These are phyloP conservation scores for Lerista edwardsae DNA, from an alignment of 2,797 vertebrate genomes.

Conservation along the genomic window DNA sequence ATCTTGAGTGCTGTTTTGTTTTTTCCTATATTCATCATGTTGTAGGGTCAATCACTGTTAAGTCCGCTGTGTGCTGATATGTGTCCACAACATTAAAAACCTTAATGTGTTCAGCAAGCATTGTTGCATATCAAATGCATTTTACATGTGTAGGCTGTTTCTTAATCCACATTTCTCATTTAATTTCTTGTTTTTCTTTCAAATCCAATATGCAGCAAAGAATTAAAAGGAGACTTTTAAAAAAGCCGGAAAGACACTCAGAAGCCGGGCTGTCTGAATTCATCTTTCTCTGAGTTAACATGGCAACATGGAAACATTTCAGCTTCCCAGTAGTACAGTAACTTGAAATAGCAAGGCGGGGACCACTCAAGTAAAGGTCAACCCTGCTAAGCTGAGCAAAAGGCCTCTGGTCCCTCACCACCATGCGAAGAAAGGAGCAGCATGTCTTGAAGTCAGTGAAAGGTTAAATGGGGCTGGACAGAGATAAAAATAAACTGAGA, in stretches of 20 bases:
- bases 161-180: not conserved
- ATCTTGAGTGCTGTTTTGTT: not conserved
- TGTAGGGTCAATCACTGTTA: too few relatives aligned
- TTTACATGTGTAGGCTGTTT: not conserved
- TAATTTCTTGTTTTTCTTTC: not conserved
- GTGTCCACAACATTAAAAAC: too few relatives aligned
- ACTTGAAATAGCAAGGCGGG: slow-evolving; percentile 39
- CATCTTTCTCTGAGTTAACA: slow-evolving; percentile 27
- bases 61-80: too few relatives aligned
- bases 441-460: slow-evolving; percentile 43
- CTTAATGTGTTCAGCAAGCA: not conserved
- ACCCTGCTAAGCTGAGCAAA: slow-evolving; percentile 50
- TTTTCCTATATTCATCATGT: not conserved
- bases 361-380: slow-evolving; percentile 61
- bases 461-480: slow-evolving; percentile 55
- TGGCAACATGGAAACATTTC: slow-evolving; percentile 19
- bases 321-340: not conserved
- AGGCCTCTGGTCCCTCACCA: slow-evolving; percentile 29
- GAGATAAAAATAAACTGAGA: slow-evolving; percentile 47
- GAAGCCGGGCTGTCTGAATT: not conserved
- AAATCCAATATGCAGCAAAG: slow-evolving; percentile 2
- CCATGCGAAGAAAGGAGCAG: slow-evolving; percentile 53
- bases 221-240: not conserved
- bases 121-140: not conserved
- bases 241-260: not conserved